Percentiles rank a stretch among this genome's conserved stretches.
These are phyloP conservation scores for Atta colombica DNA, from an alignment of 1,140 invertebrate species.

Conservation along the genomic window DNA sequence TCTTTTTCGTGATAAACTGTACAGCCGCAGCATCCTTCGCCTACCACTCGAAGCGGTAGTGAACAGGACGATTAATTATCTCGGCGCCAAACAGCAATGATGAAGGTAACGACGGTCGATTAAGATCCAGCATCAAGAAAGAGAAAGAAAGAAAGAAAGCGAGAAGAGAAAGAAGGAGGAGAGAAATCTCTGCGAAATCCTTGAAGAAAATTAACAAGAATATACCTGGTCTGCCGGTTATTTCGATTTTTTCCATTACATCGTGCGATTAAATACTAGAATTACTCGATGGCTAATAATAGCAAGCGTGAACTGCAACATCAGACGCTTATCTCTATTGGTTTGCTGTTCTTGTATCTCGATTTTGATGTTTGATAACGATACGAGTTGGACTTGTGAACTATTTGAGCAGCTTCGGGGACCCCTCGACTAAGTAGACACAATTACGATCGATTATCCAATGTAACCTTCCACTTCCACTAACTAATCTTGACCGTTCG, in stretches of 20 bases:
- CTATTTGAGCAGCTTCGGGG: background rate
- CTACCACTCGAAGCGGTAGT: conserved; percentile 45
- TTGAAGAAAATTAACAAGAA: conserved; percentile 55
- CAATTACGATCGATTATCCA: conserved; percentile 81
- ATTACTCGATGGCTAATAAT: conserved; percentile 55
- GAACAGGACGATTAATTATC: conserved; percentile 66
- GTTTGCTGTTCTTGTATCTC: conserved; percentile 10
- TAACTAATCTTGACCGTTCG: conserved; percentile 72
- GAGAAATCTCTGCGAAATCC: conserved; percentile 52
- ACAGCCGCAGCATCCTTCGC: conserved; percentile 32
- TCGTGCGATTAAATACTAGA: conserved; percentile 33
- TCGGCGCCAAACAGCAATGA: conserved; percentile 59
- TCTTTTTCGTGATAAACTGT: conserved; percentile 51
- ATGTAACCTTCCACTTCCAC: conserved; percentile 68
- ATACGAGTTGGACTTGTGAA: conserved; percentile 21
- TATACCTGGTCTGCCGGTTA: conserved; percentile 48
- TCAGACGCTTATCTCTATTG: conserved; percentile 1
- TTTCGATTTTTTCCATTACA: conserved; percentile 3
- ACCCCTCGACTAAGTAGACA: conserved; percentile 73
- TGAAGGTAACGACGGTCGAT: conserved; percentile 60
- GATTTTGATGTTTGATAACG: conserved; percentile 26
- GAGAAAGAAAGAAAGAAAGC: conserved; percentile 16
- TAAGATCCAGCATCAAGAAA: conserved; percentile 49
- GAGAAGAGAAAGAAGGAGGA: background rate
- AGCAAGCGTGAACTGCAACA: conserved; percentile 9